A percentile compares a stretch with the other conserved stretches of the same genome.
phyloP scores from a whole-genome alignment of 2,888 invertebrate species.

The Acrocyrtus sp. region DNA sequence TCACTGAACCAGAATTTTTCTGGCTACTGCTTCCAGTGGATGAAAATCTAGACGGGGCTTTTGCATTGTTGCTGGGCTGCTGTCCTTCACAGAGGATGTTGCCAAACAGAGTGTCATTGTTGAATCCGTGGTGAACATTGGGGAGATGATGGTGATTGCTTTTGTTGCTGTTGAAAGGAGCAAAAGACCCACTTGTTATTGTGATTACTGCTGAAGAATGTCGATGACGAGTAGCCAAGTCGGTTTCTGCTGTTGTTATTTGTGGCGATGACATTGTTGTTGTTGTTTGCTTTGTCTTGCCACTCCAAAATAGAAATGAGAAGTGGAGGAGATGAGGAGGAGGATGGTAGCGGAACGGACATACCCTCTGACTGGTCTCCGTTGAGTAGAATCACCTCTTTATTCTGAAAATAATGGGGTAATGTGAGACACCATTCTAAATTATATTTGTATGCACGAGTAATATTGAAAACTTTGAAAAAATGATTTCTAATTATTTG shows the following conservation, averaged over 20 bases:
- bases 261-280: too few relatives aligned
- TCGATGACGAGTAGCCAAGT: constrained; percentile 67
- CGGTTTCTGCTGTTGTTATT: constrained; percentile 64
- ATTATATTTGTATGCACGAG: too few relatives aligned
- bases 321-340: constrained; percentile 74
- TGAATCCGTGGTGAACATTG: neutral
- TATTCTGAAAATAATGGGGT: too few relatives aligned
- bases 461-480: too few relatives aligned
- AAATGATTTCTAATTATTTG: too few relatives aligned
- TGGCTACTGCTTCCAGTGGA: constrained; percentile 1
- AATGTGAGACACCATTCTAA: too few relatives aligned
- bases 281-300: constrained; percentile 72
- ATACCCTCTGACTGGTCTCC: too few relatives aligned
- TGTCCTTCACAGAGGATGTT: too few relatives aligned
- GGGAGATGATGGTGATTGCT: neutral
- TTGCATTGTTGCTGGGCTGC: too few relatives aligned
- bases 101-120: neutral
- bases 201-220: constrained; percentile 50
- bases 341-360: neutral
- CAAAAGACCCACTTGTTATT: neutral
- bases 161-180: constrained; percentile 1
- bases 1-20: neutral
- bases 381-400: too few relatives aligned
- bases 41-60: too few relatives aligned
- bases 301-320: constrained; percentile 88